Evolutionary conservation across 64 coral and sea anemone species (phyloP).

Genomic region (Stichodactyla mertensii): DNA sequence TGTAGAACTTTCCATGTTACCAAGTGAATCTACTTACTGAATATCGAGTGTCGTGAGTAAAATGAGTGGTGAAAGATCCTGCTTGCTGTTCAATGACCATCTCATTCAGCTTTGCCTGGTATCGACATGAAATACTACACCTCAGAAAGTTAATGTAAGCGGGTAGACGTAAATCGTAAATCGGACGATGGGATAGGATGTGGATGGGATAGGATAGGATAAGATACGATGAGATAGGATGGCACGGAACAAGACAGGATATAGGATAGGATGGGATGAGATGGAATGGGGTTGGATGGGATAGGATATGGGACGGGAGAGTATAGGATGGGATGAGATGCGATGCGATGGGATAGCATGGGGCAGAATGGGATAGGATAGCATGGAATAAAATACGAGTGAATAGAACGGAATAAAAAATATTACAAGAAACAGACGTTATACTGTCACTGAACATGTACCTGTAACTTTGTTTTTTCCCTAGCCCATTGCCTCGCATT

Average conservation of each 20-base stretch:
- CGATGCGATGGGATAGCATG: too few relatives aligned
- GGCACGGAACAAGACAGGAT: too few relatives aligned
- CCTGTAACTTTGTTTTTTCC: slow-evolving; percentile 52
- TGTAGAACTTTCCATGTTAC: too few relatives aligned
- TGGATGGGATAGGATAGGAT: background rate
- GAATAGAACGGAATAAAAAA: background rate
- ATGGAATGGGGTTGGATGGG: too few relatives aligned
- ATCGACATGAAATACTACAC: background rate
- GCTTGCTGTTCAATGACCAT: background rate
- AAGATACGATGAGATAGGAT: too few relatives aligned
- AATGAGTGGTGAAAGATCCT: background rate
- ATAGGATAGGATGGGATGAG: too few relatives aligned
- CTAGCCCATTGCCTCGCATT: slow-evolving; percentile 60
- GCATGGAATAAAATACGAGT: background rate
- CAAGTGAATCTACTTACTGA: background rate
- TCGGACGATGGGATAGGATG: background rate
- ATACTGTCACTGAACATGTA: background rate
- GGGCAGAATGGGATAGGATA: background rate
- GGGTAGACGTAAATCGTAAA: background rate
- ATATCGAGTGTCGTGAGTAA: background rate
- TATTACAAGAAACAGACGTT: background rate
- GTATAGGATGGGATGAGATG: too few relatives aligned
- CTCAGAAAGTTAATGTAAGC: background rate
- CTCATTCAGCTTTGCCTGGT: slow-evolving; percentile 12
- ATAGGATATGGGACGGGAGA: too few relatives aligned